Base-by-base conservation (phyloP, 2,113 vertebrate genomes). In the Pavo muticus region DNA sequence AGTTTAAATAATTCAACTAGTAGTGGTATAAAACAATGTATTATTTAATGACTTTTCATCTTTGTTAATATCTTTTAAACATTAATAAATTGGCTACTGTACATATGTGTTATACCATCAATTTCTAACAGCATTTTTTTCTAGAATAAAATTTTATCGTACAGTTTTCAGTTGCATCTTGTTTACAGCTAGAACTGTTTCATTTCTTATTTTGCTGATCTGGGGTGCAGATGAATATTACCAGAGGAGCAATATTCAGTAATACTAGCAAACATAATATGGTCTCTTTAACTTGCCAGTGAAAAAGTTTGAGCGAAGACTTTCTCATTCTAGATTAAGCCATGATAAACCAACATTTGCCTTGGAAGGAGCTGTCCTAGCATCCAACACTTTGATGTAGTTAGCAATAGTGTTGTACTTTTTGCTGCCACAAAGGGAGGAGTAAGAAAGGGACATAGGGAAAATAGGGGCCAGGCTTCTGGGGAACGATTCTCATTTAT, bases 81-180 rank as follows among this genome's bases (percentile, higher is more conserved):
- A 70, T 93, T 16, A 91, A 95, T 95, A 95, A 96, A 89, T 88
- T 79, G 82, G 81, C 91, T 96, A 93, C 84, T 95, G 67, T 82
- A 91, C n/a, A 74, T 96, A 93, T 88, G 65, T 92, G 48, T 78
- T 96, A 71, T 61, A 80, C 60, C 69, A 96, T 81, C 77, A 56
- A 10, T 86, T 97, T 91, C 60, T 90, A 93, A 90, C 63, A 30
- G 7, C 39, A 75, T 15, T 48, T 93, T 80, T 89, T 52, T 88
- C n/a, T 90, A 95, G 82, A 96, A 61, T 95, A 91, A 91, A 96
- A 86, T 14, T 32, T 93, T 91, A 11, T 47, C 84, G 48, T 87
- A 90, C 30, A 86, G 61, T 84, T 14, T 94, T 97, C 77, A 61
- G 85, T 73, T 96, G 52, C 25, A 92, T 92, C 64, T 13, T 59